Base-by-base conservation (phyloP, 2,797 vertebrate species). In the Leptodactylus fallax region DNA sequence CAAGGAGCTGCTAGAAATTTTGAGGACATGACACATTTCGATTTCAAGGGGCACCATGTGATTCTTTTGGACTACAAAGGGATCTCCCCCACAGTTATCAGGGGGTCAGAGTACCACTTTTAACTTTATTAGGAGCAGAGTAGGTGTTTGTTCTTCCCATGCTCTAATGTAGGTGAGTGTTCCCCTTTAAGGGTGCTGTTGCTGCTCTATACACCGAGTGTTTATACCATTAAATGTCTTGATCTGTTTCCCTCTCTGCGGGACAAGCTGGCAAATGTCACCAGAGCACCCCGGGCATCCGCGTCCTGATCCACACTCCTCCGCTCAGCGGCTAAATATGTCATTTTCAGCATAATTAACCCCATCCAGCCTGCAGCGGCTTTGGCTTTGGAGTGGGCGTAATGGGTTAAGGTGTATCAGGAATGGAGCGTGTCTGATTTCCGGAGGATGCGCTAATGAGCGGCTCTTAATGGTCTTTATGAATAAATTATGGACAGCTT, bases 401-500 rank as follows among this genome's bases (percentile, higher is more conserved):
- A 82, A 87, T 36, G 76, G 19, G 77, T 85, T 85, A 72, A 81
- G 74, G 72, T 36, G 36, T 53, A 58, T 80, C 12, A 9, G 19
- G 25, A 19, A 36, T 17, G 13, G 74, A 47, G 23, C 19, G n/a
- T n/a, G n/a, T n/a, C n/a, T n/a, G 13, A 63, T 80, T 80, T 80
- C 25, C 78, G 58, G 83, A 88, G 17, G 67, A 55, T 49, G 78
- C 47, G 6, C 81, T 88, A 88, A 88, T 87, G 87, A 87, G 81
- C n/a, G 1, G 14, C 81, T 80, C 36, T 16, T 88, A 88, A 88
- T 85, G 72, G 87, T 58, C 76, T 67, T 63, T 88, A 88, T 85
- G 58, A 88, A 88, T 88, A 88, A 88, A 88, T 79, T 2, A 88
- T 88, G 58, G 7, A 14, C 49, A 19, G 74, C 61, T 79, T 81